These are phyloP conservation scores for Drosophila diplacantha DNA, from an alignment of 2,888 invertebrate species.

Conservation along the genomic window DNA sequence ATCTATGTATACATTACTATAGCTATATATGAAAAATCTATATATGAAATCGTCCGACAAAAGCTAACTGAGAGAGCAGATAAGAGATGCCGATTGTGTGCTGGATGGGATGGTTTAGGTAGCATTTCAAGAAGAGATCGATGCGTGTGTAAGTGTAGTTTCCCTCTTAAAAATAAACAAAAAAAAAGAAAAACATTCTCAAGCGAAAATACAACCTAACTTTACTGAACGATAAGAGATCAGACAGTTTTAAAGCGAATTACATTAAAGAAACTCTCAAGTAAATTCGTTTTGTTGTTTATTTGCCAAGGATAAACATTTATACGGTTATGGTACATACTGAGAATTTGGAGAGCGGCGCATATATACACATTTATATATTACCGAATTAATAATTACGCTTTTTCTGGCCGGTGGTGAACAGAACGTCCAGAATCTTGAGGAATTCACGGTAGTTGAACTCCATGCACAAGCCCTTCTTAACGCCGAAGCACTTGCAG, in stretches of 20 bases:
- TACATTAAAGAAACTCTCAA: slow-evolving; percentile 36
- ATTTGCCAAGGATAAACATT: slow-evolving; percentile 5
- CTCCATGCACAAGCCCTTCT: slow-evolving; percentile 81
- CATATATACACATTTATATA: too few relatives aligned
- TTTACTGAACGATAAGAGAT: slow-evolving; percentile 28
- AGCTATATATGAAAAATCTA: slow-evolving; percentile 19
- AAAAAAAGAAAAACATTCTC: slow-evolving; percentile 23
- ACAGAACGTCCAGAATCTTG: slow-evolving; percentile 82
- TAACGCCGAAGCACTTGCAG: slow-evolving; percentile 86
- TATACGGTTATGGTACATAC: slow-evolving; percentile 4
- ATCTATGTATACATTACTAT: slow-evolving; percentile 40
- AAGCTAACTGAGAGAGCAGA: slow-evolving; percentile 11
- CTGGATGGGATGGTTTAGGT: slow-evolving; percentile 26
- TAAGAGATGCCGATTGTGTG: slow-evolving; percentile 7
- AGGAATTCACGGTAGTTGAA: slow-evolving; percentile 86
- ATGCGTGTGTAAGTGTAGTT: slow-evolving; percentile 31
- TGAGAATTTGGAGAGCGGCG: slow-evolving; percentile 34
- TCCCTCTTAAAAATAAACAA: slow-evolving; percentile 18
- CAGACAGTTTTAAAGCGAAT: slow-evolving; percentile 33
- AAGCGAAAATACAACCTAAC: slow-evolving; percentile 32
- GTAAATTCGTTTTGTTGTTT: slow-evolving; percentile 23
- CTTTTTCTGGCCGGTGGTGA: slow-evolving; percentile 79
- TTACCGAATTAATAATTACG: slow-evolving; percentile 62
- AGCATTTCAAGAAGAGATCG: slow-evolving; percentile 24
- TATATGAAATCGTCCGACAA: slow-evolving; percentile 30